phyloP scores from a whole-genome alignment of 2,113 vertebrate genomes.

The Cacatua alba region DNA sequence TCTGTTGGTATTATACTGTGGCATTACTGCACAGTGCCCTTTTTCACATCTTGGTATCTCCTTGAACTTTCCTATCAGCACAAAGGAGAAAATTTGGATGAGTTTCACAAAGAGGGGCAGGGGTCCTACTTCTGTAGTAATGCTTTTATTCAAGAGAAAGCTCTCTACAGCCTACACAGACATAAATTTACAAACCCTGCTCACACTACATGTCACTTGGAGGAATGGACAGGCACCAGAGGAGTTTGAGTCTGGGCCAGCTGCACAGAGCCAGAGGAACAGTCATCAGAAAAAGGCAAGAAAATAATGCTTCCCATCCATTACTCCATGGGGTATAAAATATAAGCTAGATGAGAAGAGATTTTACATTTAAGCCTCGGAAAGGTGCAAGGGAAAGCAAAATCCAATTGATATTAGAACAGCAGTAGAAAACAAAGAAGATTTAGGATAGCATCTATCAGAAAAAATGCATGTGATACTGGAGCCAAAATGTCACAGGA shows the following conservation, averaged over 20 bases:
- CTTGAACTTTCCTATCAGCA: background rate
- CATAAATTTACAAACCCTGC: background rate
- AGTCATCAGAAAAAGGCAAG: background rate
- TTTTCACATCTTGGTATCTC: background rate
- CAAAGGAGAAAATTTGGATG: background rate
- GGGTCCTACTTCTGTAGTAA: background rate
- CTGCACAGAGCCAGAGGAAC: background rate
- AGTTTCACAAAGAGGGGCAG: background rate
- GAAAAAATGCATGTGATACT: background rate
- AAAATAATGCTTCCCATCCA: background rate
- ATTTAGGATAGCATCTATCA: background rate
- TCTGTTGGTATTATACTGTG: background rate
- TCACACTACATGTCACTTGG: background rate
- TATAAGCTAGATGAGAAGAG: background rate
- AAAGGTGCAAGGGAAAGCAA: background rate
- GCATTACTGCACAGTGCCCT: background rate
- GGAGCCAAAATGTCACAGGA: background rate
- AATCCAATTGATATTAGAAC: background rate
- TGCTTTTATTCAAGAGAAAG: background rate
- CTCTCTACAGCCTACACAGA: background rate
- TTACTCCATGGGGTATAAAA: background rate
- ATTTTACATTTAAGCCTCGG: background rate
- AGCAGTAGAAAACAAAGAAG: background rate
- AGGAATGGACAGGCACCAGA: background rate
- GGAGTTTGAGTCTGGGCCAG: background rate